Percentiles rank a stretch among this genome's conserved stretches.
phyloP scores from a whole-genome alignment of 92 coral and sea anemone genomes.

The Anthopleura xanthogrammica region DNA sequence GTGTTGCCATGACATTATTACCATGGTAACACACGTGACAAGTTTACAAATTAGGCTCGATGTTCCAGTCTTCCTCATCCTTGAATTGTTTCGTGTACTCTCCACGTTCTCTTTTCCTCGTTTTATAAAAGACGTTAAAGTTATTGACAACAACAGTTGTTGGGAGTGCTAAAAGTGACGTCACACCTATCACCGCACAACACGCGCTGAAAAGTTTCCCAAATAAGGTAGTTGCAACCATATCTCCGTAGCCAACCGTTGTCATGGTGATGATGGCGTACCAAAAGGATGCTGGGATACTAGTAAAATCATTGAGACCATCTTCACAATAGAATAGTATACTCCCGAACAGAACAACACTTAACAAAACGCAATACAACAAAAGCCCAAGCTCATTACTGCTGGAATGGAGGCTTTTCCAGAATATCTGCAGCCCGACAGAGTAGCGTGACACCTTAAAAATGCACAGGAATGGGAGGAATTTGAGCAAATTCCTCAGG shows the following conservation, averaged over 20 bases:
- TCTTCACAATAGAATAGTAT: conserved; percentile 67
- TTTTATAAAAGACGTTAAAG: conserved; percentile 51
- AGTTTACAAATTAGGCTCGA: neutral
- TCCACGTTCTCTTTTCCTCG: conserved; percentile 15
- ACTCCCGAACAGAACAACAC: conserved; percentile 66
- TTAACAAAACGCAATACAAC: conserved; percentile 50
- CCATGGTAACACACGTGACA: too few species aligned
- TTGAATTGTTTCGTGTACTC: conserved; percentile 2
- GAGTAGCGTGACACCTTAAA: conserved; percentile 68
- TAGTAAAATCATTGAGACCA: conserved; percentile 44
- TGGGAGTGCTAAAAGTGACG: conserved; percentile 56
- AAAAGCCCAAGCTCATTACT: conserved; percentile 61
- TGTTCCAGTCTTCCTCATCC: conserved; percentile 1
- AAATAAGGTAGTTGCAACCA: conserved; percentile 51
- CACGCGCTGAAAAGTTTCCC: conserved; percentile 77
- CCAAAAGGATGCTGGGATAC: conserved; percentile 88
- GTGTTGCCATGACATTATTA: too few species aligned
- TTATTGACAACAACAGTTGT: conserved; percentile 62
- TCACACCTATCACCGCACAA: conserved; percentile 61
- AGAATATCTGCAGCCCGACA: conserved; percentile 64
- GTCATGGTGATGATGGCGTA: conserved; percentile 80
- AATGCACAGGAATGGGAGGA: conserved; percentile 56
- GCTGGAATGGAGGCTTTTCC: conserved; percentile 71
- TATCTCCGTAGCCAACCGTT: conserved; percentile 88
- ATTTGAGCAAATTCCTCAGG: conserved; percentile 52